Evolutionary conservation across 2,113 vertebrate genomes (phyloP), one percentile per base, ranked within the genome.

Genomic region (Ramphastos sulfuratus): DNA sequence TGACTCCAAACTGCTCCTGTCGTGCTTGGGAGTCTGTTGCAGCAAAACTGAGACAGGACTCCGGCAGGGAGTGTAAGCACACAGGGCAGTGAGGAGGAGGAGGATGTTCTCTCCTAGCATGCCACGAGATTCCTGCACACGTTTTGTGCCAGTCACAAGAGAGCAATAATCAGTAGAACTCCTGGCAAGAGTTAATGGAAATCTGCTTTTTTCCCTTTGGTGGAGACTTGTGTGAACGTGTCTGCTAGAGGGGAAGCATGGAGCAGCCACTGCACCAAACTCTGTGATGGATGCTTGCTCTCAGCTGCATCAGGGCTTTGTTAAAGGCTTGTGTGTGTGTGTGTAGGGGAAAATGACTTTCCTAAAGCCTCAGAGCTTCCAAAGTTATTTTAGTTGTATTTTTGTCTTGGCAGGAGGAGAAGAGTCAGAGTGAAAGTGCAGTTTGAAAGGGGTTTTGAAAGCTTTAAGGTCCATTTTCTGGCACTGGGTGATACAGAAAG

Each of bases 341-440:
- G n/a, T n/a, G n/a, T n/a, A n/a, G n/a, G 44, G 14, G 44, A 16
- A 27, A 27, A 73, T 61, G 72, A 78, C n/a, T 91, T 89, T 84
- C 67, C 78, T 81, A 16, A 63, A 78, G 24, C 64, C 55, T 75
- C 42, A 35, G 87, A 66, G 35, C 67, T 93, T 83, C 87, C 76
- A 71, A 74, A 96, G 54, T 30, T 65, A 33, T 42, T 79, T 83
- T 21, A 15, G 65, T 82, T 70, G 24, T 76, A 4, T 86, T 64
- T 64, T 7, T 50, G 2, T 18, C n/a, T 67, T 39, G 19, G 18
- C 70, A 63, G 75, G 58, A 92, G 59, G 52, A 64, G 52, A 71
- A 74, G 54, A 87, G 25, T 23, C 27, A 73, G 24, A 66, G 77
- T 19, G 39, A 86, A 82, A 80, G 20, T 71, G 76, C 28, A 48